A percentile compares a stretch with the other conserved stretches of the same genome.
Conservation (phyloP, 2,888 invertebrate genomes). For the Plebejus melissa region DNA sequence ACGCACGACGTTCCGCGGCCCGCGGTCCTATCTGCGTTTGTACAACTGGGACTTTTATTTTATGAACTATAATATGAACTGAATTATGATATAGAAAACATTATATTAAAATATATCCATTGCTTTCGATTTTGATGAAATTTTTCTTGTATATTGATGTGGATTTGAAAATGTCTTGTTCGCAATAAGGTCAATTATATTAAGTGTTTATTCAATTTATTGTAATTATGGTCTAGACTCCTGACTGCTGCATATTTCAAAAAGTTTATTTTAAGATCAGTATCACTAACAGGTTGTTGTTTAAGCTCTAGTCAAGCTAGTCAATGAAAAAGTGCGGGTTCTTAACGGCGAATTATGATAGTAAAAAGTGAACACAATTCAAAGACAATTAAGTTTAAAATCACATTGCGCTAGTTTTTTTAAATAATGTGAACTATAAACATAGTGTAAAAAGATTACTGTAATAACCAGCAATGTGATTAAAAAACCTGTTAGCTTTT, state of each 20-base stretch:
- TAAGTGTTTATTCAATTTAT: too few species aligned
- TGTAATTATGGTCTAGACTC: too few species aligned
- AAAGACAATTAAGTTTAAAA: background rate
- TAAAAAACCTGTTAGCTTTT: background rate
- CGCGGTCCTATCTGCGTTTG: background rate
- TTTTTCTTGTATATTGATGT: too few species aligned
- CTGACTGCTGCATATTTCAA: too few species aligned
- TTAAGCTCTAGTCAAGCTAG: conserved; percentile 2
- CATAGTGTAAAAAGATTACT: background rate
- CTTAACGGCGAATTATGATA: background rate
- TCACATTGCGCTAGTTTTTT: background rate
- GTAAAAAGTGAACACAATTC: background rate
- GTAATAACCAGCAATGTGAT: background rate
- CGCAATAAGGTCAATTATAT: too few species aligned
- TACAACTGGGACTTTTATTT: background rate
- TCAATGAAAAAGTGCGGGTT: background rate
- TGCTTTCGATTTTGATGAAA: too few species aligned
- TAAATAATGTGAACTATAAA: too few species aligned
- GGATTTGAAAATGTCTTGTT: too few species aligned
- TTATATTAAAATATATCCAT: too few species aligned
- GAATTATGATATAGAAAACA: too few species aligned
- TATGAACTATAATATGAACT: too few species aligned
- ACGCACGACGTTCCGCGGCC: background rate
- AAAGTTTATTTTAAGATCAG: background rate
- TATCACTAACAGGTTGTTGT: background rate